Conservation (phyloP, 1,140 invertebrate species). For the Aricia agestis region DNA sequence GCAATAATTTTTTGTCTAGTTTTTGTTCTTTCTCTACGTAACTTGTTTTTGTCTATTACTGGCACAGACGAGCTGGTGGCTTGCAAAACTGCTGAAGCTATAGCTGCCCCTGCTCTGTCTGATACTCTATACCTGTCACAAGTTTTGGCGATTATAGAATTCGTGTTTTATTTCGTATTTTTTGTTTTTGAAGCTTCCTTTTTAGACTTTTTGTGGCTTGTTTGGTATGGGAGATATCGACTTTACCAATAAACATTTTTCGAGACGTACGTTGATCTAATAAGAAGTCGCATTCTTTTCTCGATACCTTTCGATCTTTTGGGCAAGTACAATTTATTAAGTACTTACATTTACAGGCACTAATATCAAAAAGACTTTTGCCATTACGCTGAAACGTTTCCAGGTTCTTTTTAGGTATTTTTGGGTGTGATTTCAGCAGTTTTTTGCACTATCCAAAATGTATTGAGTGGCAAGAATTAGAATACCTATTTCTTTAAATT, state of each 20-base stretch:
- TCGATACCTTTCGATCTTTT: background rate
- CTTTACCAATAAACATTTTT: background rate
- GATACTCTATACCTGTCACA: background rate
- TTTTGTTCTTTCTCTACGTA: constrained; percentile 12
- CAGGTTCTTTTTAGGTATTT: background rate
- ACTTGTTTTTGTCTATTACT: background rate
- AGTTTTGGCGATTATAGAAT: too few relatives aligned
- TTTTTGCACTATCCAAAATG: constrained; percentile 5
- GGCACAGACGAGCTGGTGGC: background rate
- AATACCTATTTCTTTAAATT: too few relatives aligned
- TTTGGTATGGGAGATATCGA: background rate
- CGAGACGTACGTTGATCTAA: background rate
- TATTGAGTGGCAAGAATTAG: too few relatives aligned
- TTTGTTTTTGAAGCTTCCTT: constrained; percentile 8
- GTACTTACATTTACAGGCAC: constrained; percentile 3
- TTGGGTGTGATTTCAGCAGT: background rate
- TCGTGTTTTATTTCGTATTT: background rate
- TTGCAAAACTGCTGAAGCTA: constrained; percentile 12
- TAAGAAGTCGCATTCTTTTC: background rate
- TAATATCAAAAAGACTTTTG: constrained; percentile 11
- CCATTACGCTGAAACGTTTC: background rate
- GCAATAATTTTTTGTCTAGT: background rate
- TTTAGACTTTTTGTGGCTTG: constrained; percentile 7
- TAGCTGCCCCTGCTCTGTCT: constrained; percentile 8
- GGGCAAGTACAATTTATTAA: constrained; percentile 4